Conservation (phyloP, 2,888 invertebrate species). For the Bhutanitis thaidina region DNA sequence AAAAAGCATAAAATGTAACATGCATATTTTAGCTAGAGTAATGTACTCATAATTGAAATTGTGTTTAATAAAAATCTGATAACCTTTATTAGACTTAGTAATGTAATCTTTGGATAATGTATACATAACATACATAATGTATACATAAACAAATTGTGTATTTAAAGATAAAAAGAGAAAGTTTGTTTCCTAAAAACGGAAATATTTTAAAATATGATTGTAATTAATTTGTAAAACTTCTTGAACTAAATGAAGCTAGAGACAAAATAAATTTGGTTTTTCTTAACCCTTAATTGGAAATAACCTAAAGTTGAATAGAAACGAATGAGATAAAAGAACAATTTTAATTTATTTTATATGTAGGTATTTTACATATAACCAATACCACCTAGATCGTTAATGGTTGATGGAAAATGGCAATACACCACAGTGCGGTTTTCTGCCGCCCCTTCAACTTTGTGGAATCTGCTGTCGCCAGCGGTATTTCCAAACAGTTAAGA, state of each 20-base stretch:
- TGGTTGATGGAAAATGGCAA: too few relatives aligned
- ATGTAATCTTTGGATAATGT: background rate
- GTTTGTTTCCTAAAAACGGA: background rate
- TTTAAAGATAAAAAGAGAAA: background rate
- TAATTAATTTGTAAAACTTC: slow-evolving; percentile 11
- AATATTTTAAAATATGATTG: background rate
- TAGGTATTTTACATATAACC: too few relatives aligned
- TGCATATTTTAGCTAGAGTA: slow-evolving; percentile 7
- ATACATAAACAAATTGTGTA: slow-evolving; percentile 5
- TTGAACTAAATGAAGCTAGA: slow-evolving; percentile 12
- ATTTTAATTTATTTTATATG: too few relatives aligned
- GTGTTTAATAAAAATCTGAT: background rate
- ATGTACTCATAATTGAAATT: slow-evolving; percentile 8
- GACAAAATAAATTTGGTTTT: slow-evolving; percentile 4
- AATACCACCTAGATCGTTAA: too few relatives aligned
- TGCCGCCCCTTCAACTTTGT: too few relatives aligned
- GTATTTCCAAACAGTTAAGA: too few relatives aligned
- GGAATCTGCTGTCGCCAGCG: too few relatives aligned
- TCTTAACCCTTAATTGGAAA: too few relatives aligned
- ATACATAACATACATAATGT: background rate
- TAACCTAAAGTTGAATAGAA: too few relatives aligned
- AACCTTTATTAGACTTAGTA: background rate
- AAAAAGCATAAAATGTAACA: slow-evolving; percentile 13
- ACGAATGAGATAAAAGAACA: too few relatives aligned
- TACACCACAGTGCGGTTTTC: too few relatives aligned